Evolutionary conservation across 2,888 invertebrate species (phyloP).

Genomic region (Strigamia maritima): DNA sequence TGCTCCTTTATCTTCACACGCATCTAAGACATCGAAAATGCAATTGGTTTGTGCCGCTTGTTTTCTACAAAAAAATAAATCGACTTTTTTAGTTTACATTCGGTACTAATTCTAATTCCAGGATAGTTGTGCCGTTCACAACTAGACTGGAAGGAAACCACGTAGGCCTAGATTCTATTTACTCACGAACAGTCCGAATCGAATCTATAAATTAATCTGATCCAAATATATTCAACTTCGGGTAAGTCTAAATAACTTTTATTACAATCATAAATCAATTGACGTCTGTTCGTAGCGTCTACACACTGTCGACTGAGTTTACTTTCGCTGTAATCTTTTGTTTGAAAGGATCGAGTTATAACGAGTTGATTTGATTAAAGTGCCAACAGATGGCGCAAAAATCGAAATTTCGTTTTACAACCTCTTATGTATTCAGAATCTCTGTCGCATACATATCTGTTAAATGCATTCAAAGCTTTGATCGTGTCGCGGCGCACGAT

Average conservation of each 20-base stretch:
- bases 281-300: no score
- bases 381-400: not conserved
- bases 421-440: not conserved
- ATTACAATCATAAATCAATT: not conserved
- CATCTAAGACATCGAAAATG: not conserved
- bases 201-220: not conserved
- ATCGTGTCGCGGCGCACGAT: not conserved
- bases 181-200: not conserved
- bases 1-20: not conserved
- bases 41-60: not conserved
- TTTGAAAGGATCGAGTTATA: no score
- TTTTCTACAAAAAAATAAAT: not conserved
- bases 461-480: not conserved
- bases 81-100: no score
- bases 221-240: not conserved
- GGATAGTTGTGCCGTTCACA: no score
- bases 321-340: not conserved
- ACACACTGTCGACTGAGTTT: not conserved
- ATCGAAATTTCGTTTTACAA: not conserved
- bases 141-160: no score
- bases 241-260: not conserved
- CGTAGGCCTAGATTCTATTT: not conserved
- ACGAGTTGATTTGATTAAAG: not conserved
- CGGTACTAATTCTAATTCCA: no score
- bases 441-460: not conserved